Base-by-base conservation (phyloP, 2,888 invertebrate species). In the Phlogophora meticulosa region DNA sequence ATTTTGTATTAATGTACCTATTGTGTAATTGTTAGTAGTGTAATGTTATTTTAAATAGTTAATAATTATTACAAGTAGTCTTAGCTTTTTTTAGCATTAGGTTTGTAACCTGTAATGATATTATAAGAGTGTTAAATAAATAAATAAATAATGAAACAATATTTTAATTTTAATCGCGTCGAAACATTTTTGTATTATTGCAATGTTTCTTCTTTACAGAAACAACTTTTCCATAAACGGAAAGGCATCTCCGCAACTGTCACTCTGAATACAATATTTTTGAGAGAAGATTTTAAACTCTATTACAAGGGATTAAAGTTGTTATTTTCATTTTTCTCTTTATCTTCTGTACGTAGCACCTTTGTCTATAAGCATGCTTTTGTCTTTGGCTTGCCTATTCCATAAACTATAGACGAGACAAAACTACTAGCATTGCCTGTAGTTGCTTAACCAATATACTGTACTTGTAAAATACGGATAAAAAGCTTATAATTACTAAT, bases 381-480 rank as follows among this genome's bases (percentile, higher is more conserved):
- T 86, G 85, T 85, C 84, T 86, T 85, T 85, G 85, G 80, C 79
- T 85, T 85, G 82, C 81, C 82, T 81, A 82, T 80, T 82, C 85
- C 93, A 94, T 92, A 93, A 92, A 94, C 80, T 88, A 91, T 82
- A 92, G 91, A 94, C 84, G 89, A 91, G 92, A 92, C 91, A 91
- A 93, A 92, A 94, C 92, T 93, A 91, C 90, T 93, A 93, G 93
- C 94, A 94, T 94, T 95, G 94, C 94, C 93, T 91, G 90, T 93
- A 94, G 94, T 95, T 95, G 94, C 94, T 92, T 94, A 95, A 95
- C 95, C 95, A 95, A 92, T 93, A 89, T 89, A 94, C 84, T 93
- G 88, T 91, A 90, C 90, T 91, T 91, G 90, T 90, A 92, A 92
- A 95, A 93, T 93, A 93, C 91, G 91, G 92, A 90, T 93, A 91